phyloP scores from a whole-genome alignment of 2,113 vertebrate species.

The Quiscalus mexicanus region DNA sequence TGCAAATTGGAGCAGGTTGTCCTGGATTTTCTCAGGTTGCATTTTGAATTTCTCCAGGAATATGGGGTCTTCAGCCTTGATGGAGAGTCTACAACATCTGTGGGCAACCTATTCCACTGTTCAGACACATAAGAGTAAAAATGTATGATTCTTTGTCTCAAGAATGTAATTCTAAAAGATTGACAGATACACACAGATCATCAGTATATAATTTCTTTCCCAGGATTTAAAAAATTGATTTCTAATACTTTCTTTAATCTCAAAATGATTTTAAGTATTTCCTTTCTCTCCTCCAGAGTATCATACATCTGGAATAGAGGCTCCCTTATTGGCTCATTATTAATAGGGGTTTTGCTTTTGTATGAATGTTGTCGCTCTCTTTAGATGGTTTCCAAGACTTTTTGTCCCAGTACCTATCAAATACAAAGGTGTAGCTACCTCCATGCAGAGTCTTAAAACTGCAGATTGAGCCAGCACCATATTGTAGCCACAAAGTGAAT shows the following conservation, averaged over 20 bases:
- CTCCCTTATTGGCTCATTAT: neutral
- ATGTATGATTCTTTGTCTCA: neutral
- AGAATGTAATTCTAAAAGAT: neutral
- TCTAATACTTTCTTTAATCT: neutral
- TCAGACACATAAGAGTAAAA: neutral
- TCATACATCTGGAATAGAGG: neutral
- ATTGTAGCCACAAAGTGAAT: neutral
- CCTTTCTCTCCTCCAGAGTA: neutral
- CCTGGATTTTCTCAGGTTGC: neutral
- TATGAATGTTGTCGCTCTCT: neutral
- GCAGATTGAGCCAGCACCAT: neutral
- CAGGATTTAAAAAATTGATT: neutral
- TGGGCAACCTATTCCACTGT: neutral
- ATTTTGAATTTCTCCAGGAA: neutral
- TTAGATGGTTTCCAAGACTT: neutral
- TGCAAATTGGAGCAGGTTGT: neutral
- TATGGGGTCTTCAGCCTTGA: neutral
- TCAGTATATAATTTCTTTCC: neutral
- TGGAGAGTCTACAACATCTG: neutral
- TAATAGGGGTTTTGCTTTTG: neutral
- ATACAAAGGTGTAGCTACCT: neutral
- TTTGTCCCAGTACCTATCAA: neutral
- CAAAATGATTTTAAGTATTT: neutral
- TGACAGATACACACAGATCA: neutral
- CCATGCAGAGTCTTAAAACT: neutral